phyloP scores from a whole-genome alignment of 2,888 invertebrate species.

The Erannis defoliaria region DNA sequence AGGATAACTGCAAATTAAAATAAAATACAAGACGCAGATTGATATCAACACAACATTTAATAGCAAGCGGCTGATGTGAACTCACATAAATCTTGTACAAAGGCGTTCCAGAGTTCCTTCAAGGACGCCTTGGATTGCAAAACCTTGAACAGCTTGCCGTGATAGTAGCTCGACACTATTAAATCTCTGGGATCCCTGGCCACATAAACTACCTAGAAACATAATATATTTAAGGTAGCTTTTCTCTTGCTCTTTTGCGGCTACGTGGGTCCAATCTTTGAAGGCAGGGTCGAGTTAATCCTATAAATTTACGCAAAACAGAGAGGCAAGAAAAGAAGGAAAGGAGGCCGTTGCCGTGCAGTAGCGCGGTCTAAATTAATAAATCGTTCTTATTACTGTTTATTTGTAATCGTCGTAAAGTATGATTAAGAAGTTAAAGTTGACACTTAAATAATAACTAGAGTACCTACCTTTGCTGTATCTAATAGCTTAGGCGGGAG shows the following conservation, averaged over 20 bases:
- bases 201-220: conserved; percentile 86
- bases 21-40: not conserved
- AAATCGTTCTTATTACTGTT: too few relatives aligned
- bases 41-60: too few relatives aligned
- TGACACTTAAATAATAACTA: too few relatives aligned
- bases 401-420: too few relatives aligned
- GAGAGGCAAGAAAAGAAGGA: too few relatives aligned
- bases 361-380: too few relatives aligned
- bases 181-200: conserved; percentile 93
- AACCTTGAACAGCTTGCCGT: conserved; percentile 33
- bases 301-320: too few relatives aligned
- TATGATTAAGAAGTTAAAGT: too few relatives aligned
- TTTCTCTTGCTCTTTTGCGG: too few relatives aligned
- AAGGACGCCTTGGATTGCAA: conserved; percentile 13
- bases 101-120: conserved; percentile 68
- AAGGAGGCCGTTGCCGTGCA: too few relatives aligned
- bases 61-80: not conserved
- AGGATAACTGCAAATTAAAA: conserved; percentile 39
- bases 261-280: too few relatives aligned
- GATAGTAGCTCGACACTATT: conserved; percentile 89
- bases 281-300: too few relatives aligned
- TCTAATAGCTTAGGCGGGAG: conserved; percentile 86
- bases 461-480: conserved; percentile 60
- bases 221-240: not conserved
- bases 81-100: conserved; percentile 67